Evolutionary conservation across 2,113 vertebrate genomes (phyloP).

Genomic region (Scomber scombrus): DNA sequence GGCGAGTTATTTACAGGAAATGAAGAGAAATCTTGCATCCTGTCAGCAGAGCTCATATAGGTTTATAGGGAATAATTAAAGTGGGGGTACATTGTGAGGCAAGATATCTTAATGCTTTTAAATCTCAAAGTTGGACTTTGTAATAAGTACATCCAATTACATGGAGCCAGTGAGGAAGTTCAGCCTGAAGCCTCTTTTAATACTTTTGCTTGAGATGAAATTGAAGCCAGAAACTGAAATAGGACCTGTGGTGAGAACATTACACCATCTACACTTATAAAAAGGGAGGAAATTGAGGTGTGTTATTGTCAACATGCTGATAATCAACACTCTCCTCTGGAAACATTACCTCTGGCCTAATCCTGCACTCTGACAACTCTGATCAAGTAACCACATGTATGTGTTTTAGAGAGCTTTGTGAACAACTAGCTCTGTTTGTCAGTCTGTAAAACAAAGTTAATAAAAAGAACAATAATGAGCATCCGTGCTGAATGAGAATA

Average conservation of each 20-base stretch:
- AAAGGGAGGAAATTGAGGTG: neutral
- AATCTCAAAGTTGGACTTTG: neutral
- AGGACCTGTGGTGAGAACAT: neutral
- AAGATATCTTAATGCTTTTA: neutral
- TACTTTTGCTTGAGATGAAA: slow-evolving; percentile 14
- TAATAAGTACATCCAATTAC: slow-evolving; percentile 29
- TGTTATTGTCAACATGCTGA: neutral
- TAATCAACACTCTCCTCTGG: neutral
- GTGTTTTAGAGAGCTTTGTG: neutral
- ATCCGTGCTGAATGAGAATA: slow-evolving; percentile 5
- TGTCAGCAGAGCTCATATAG: slow-evolving; percentile 15
- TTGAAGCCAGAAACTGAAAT: slow-evolving; percentile 14
- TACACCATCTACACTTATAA: neutral
- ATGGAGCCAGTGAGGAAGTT: neutral
- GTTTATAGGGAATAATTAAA: slow-evolving; percentile 29
- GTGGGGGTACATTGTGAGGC: neutral
- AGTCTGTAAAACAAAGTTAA: slow-evolving; percentile 12
- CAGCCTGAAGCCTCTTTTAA: slow-evolving; percentile 13
- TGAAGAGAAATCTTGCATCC: slow-evolving; percentile 28
- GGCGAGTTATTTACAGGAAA: slow-evolving; percentile 31
- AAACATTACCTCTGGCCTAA: neutral
- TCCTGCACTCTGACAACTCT: neutral
- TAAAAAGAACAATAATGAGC: slow-evolving; percentile 15
- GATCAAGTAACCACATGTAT: neutral
- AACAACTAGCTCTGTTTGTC: neutral